Evolutionary conservation across 2,797 vertebrate species (phyloP).

Genomic region (Mycteria americana): DNA sequence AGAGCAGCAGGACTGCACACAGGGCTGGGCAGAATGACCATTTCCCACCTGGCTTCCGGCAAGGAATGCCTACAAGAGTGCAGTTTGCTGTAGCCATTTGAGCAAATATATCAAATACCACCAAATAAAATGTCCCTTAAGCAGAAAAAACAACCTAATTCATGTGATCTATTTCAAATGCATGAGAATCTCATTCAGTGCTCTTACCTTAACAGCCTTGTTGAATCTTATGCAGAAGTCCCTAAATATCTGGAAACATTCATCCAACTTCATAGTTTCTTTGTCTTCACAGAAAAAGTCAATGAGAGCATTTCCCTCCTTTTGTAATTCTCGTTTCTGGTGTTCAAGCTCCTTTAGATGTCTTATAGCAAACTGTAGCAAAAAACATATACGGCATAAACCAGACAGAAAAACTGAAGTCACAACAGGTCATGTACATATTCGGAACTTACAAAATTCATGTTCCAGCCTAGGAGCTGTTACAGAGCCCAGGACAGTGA

Average conservation of each 20-base stretch:
- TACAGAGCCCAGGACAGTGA: not conserved
- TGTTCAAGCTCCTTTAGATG: slow-evolving; percentile 87
- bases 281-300: slow-evolving; percentile 99
- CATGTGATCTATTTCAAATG: not conserved
- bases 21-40: not conserved
- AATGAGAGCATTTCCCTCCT: slow-evolving; percentile 88
- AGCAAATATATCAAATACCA: not conserved
- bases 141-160: not conserved
- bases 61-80: not conserved
- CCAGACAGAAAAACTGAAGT: not conserved
- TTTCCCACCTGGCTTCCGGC: not conserved
- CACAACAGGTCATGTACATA: not conserved
- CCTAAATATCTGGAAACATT: slow-evolving; percentile 96
- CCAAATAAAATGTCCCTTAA: not conserved
- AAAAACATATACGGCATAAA: not conserved
- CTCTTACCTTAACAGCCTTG: slow-evolving; percentile 92
- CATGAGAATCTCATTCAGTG: not conserved
- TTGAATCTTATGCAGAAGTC: slow-evolving; percentile 95
- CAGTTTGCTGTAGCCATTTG: not conserved
- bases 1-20: not conserved
- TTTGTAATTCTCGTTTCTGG: slow-evolving; percentile 84
- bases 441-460: not conserved
- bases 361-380: slow-evolving; percentile 80
- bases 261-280: slow-evolving; percentile 95
- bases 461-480: not conserved